phyloP scores from a whole-genome alignment of 2,113 vertebrate species.

The Uria lomvia region DNA sequence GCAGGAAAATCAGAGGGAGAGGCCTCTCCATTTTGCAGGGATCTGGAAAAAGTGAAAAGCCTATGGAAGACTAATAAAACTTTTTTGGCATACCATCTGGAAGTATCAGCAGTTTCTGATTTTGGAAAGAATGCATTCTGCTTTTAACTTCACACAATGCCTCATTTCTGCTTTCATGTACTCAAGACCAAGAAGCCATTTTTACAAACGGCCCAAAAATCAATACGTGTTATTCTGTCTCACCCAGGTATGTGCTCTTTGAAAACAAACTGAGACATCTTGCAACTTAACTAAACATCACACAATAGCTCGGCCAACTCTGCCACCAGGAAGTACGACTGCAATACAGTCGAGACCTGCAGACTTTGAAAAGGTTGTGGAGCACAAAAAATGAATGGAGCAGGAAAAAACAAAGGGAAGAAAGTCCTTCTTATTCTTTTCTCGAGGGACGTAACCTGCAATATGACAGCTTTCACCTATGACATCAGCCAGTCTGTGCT shows the following conservation, averaged over 20 bases:
- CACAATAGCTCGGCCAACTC: neutral
- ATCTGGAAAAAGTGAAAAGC: slow-evolving; percentile 24
- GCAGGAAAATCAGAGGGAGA: slow-evolving; percentile 18
- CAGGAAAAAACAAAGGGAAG: neutral
- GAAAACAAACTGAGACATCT: slow-evolving; percentile 16
- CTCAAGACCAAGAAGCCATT: neutral
- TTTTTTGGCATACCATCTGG: neutral
- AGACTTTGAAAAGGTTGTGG: neutral
- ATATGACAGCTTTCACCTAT: neutral
- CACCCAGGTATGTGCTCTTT: neutral
- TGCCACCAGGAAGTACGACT: neutral
- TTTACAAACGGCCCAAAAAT: neutral
- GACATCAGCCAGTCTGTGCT: neutral
- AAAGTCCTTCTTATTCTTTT: neutral
- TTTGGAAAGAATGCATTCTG: neutral
- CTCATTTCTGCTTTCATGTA: slow-evolving; percentile 21
- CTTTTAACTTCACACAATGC: slow-evolving; percentile 49
- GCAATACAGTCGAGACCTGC: neutral
- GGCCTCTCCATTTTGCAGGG: neutral
- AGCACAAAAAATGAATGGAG: neutral
- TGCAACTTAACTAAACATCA: neutral
- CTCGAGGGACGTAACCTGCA: neutral
- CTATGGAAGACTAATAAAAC: slow-evolving; percentile 9
- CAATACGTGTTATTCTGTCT: neutral
- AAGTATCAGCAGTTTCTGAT: slow-evolving; percentile 5